phyloP scores from a whole-genome alignment of 1,140 invertebrate species.

The Agrypnia vestita region DNA sequence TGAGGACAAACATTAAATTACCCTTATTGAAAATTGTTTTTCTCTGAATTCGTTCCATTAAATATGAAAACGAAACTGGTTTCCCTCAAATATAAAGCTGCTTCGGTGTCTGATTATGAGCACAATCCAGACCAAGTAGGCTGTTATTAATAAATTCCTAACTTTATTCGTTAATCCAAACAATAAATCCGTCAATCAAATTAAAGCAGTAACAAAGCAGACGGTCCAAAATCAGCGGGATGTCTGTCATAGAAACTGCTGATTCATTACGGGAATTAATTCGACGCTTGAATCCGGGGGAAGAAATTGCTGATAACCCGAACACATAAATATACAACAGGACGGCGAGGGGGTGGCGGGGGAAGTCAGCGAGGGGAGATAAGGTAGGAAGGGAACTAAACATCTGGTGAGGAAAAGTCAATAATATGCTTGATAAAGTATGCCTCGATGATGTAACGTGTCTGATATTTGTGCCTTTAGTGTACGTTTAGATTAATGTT shows the following conservation, averaged over 20 bases:
- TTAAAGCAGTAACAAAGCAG: slow-evolving; percentile 27
- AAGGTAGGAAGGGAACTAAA: neutral
- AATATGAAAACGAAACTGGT: too few species aligned
- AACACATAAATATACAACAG: slow-evolving; percentile 20
- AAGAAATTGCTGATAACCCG: slow-evolving; percentile 43
- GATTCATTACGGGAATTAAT: slow-evolving; percentile 45
- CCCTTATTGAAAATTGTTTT: too few species aligned
- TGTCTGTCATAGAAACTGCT: slow-evolving; percentile 38
- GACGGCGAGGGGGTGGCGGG: neutral
- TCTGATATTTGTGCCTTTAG: too few species aligned
- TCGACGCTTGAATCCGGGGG: slow-evolving; percentile 12
- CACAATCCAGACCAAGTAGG: neutral
- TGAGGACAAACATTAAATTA: too few species aligned
- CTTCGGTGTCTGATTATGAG: too few species aligned
- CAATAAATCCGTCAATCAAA: slow-evolving; percentile 46
- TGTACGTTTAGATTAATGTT: too few species aligned
- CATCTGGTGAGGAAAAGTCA: neutral
- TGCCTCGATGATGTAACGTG: too few species aligned
- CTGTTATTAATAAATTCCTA: slow-evolving; percentile 39
- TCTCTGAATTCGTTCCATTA: too few species aligned
- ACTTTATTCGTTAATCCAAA: slow-evolving; percentile 39
- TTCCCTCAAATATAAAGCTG: too few species aligned
- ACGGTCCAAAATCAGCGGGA: slow-evolving; percentile 24
- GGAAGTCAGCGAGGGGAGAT: neutral
- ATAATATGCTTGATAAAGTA: neutral